Evolutionary conservation across 2,113 vertebrate genomes (phyloP), one percentile per base, ranked within the genome.

Genomic region (Aptenodytes patagonicus): DNA sequence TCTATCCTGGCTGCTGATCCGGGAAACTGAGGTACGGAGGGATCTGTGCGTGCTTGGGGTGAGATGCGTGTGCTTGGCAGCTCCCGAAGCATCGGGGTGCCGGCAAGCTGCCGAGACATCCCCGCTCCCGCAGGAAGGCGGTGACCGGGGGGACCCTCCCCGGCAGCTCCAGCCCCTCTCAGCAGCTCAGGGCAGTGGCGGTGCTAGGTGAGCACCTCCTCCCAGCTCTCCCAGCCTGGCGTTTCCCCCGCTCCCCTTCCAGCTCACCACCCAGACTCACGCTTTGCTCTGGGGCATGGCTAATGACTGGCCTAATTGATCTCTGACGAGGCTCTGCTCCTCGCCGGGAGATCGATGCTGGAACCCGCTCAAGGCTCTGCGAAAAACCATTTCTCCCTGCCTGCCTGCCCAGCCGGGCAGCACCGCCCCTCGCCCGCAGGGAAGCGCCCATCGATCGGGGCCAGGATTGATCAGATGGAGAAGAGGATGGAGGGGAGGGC

Each of bases 361-460:
- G 95, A 95, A 90, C 86, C 57, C 10, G 68, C 95, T 93, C 87
- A 64, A 95, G 89, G 92, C 94, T 92, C 95, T 82, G 65, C 40
- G 4, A 94, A 83, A 83, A 90, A 94, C 88, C 91, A 52, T 82
- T 92, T 46, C 92, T 95, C 29, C 72, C 62, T 11, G 15, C 47
- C n/a, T 8, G 26, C 61, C 94, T 46, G 86, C 71, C 80, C 76
- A 31, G 69, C 75, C 68, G 72, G 91, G 84, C 87, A 89, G 93
- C 94, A 42, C 87, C 70, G 66, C 78, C 83, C 93, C 87, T 31
- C 17, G 28, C 49, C 92, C 93, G 38, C 80, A 29, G 89, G 83
- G 95, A 95, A 96, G 96, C 64, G 91, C 94, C 93, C 92, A 96
- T 88, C 64, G 84, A 97, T 96, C 94, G 18, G 51, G 87, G 83